Evolutionary conservation across 2,113 vertebrate species (phyloP), one percentile per base, ranked within the genome.

Genomic region (Gambusia holbrooki): DNA sequence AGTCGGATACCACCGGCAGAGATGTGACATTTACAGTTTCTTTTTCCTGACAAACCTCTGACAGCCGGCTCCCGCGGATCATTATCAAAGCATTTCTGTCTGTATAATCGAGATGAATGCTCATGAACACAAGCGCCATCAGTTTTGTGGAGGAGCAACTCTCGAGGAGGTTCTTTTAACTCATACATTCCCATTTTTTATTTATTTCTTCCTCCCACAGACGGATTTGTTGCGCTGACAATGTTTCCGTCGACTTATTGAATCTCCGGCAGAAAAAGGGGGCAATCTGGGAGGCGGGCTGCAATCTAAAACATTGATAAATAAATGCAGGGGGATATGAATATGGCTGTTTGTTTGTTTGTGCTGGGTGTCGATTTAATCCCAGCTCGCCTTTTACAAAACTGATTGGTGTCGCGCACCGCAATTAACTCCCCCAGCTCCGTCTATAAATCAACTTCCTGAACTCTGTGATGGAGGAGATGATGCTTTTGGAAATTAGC

Each of bases 381-480:
- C 85, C 77, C 63, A 29, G 69, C 76, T 73, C 72, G 89, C 89
- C 90, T 91, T 84, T 86, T 83, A 93, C 90, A 92, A 93, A 92
- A 94, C 90, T 93, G 95, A 95, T 94, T 95, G 93, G 91, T 91
- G 92, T 93, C 89, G 82, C 87, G 91, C 90, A 73, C 89, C 35
- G 93, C 94, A 95, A 94, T 95, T 94, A 94, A 93, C 94, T 95
- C 91, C 62, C 62, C 74, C 65, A 87, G 90, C 88, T 88, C 92
- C 94, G 91, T 93, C 94, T 96, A 97, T 98, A 98, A 97, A 98
- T 98, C 97, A 97, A 96, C 94, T 95, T 96, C 95, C 93, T 96
- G 95, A 93, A 97, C 94, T 92, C 95, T 95, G 95, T 93, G 93
- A 58, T 93, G 92, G 95, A 96, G 96, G 88, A 90, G 92, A 88